Conservation (phyloP, 2,888 invertebrate species). For the Molorchus minor region DNA sequence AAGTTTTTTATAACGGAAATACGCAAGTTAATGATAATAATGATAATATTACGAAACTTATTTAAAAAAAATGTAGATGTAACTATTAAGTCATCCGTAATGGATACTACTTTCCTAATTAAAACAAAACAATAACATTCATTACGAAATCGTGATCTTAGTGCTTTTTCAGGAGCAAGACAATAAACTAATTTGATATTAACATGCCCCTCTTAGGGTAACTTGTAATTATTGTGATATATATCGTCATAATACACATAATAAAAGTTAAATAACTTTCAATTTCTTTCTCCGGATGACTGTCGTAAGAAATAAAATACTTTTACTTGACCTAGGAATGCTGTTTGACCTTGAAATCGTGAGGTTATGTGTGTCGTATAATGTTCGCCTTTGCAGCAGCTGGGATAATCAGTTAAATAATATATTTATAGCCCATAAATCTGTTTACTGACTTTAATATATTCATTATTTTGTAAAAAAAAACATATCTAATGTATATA, state of each 20-base stretch:
- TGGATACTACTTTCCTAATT: constrained; percentile 26
- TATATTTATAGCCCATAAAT: too few relatives aligned
- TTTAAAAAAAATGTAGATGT: constrained; percentile 17
- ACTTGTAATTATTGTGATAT: constrained; percentile 19
- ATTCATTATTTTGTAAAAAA: too few relatives aligned
- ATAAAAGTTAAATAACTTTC: constrained; percentile 30
- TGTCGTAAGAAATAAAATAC: constrained; percentile 18
- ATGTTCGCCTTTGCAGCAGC: constrained; percentile 14
- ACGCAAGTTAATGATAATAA: too few relatives aligned
- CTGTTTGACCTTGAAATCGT: constrained; percentile 29
- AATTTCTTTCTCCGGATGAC: constrained; percentile 33
- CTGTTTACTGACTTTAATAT: too few relatives aligned
- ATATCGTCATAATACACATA: constrained; percentile 23
- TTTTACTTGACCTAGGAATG: constrained; percentile 37
- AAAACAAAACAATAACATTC: constrained; percentile 22
- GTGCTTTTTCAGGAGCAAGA: too few relatives aligned
- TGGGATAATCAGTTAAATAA: too few relatives aligned
- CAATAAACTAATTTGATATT: constrained; percentile 25
- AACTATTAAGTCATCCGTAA: constrained; percentile 2
- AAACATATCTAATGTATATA: too few relatives aligned
- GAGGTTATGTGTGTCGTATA: constrained; percentile 24
- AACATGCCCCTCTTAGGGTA: constrained; percentile 25
- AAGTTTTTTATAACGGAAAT: too few relatives aligned
- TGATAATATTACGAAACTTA: too few relatives aligned
- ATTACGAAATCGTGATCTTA: constrained; percentile 28